These are phyloP conservation scores for Lasioglossum figueresi DNA, from an alignment of 2,888 invertebrate genomes.

Conservation along the genomic window DNA sequence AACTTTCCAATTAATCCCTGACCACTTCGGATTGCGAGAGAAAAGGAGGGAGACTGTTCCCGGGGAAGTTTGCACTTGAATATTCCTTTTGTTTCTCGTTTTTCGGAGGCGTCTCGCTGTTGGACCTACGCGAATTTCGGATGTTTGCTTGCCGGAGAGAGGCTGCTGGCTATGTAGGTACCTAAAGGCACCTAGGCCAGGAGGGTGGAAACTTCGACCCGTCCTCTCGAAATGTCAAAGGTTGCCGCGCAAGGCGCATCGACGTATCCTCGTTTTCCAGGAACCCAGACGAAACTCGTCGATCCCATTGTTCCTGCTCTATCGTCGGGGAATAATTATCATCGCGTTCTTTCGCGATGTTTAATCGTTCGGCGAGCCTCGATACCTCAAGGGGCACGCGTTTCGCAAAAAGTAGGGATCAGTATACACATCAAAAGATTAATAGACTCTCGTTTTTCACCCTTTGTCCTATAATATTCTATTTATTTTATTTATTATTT, in stretches of 20 bases:
- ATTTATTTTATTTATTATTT: background rate
- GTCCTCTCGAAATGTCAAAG: constrained; percentile 80
- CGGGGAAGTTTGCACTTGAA: background rate
- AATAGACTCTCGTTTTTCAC: background rate
- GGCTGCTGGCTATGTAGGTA: constrained; percentile 6
- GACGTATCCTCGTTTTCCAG: constrained; percentile 65
- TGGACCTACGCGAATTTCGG: constrained; percentile 30
- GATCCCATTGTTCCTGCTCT: constrained; percentile 58
- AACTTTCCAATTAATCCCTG: constrained; percentile 48
- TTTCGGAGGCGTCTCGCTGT: background rate
- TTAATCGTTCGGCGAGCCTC: background rate
- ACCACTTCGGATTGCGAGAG: constrained; percentile 17
- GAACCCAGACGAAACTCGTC: constrained; percentile 36
- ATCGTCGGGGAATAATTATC: constrained; percentile 56
- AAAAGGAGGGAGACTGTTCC: background rate
- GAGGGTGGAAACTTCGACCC: constrained; percentile 74
- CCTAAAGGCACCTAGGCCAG: constrained; percentile 47
- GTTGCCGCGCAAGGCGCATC: constrained; percentile 78
- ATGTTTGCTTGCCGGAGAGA: constrained; percentile 45
- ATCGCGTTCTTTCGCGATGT: constrained; percentile 41
- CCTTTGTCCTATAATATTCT: background rate
- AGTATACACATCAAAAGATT: background rate
- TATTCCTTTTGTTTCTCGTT: background rate
- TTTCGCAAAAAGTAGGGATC: background rate
- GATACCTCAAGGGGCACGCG: background rate